Percentiles rank a stretch among this genome's conserved stretches.
Evolutionary conservation across 2,888 invertebrate species (phyloP).

Genomic region (Tupiocoris notatus): DNA sequence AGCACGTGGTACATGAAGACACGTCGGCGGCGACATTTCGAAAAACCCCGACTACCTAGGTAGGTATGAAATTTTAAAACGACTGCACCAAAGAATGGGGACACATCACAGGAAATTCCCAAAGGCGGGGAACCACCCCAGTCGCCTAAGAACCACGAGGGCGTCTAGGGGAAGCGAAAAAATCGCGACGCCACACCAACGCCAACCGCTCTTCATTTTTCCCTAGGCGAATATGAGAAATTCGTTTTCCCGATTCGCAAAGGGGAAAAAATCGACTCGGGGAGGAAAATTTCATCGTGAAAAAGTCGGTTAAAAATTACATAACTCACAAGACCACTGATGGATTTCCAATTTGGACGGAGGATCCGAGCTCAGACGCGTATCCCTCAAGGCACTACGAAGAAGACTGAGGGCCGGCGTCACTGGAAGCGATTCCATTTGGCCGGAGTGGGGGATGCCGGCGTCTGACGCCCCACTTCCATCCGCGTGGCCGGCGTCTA

Average conservation of each 20-base stretch:
- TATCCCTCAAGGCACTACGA: constrained; percentile 34
- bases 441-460: constrained; percentile 20
- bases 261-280: too few species aligned
- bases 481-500: neutral
- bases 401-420: constrained; percentile 45
- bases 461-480: neutral
- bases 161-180: neutral
- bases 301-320: too few species aligned
- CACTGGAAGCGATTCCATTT: constrained; percentile 37
- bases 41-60: too few species aligned
- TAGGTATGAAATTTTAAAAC: too few species aligned
- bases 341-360: neutral
- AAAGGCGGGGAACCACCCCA: neutral
- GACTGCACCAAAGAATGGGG: too few species aligned
- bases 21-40: too few species aligned
- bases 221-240: too few species aligned
- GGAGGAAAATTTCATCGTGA: too few species aligned
- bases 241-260: too few species aligned
- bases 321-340: constrained; percentile 21
- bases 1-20: too few species aligned
- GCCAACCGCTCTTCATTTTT: too few species aligned
- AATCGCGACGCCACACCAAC: neutral
- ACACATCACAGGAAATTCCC: neutral
- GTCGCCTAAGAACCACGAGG: neutral
- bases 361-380: constrained; percentile 3